Percentiles rank a stretch among this genome's conserved stretches.
phyloP scores from a whole-genome alignment of 2,113 vertebrate genomes.

The Progne subis region DNA sequence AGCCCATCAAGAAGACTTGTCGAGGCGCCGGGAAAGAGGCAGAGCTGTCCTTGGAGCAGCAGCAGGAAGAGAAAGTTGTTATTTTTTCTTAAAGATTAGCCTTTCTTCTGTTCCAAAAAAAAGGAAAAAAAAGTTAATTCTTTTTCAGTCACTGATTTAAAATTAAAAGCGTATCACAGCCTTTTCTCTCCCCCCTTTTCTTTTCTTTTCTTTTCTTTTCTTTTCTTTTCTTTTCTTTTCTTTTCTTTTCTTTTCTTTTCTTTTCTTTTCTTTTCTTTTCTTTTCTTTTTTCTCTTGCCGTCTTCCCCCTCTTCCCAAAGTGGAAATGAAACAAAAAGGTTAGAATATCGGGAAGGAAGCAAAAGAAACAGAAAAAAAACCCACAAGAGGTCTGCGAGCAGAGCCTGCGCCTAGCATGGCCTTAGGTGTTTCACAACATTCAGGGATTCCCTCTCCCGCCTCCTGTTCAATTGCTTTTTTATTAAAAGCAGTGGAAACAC shows the following conservation, averaged over 20 bases:
- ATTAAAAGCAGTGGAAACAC: accelerated
- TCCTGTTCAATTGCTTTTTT: neutral
- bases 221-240: accelerated
- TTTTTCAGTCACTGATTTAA: neutral
- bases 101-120: neutral
- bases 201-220: neutral
- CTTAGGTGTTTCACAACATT: neutral
- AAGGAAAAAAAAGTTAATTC: neutral
- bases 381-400: neutral
- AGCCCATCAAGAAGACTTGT: neutral
- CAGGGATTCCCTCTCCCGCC: neutral
- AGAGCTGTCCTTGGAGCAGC: neutral
- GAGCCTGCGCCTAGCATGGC: accelerated
- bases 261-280: neutral
- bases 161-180: neutral
- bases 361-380: conserved; percentile 42
- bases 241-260: neutral
- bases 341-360: neutral
- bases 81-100: neutral
- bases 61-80: neutral
- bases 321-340: conserved; percentile 42
- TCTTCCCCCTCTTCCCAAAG: neutral
- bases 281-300: neutral
- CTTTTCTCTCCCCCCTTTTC: accelerated
- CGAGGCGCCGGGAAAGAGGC: neutral